These are phyloP conservation scores for Proales similis DNA, from an alignment of 1,140 invertebrate species.

Conservation along the genomic window DNA sequence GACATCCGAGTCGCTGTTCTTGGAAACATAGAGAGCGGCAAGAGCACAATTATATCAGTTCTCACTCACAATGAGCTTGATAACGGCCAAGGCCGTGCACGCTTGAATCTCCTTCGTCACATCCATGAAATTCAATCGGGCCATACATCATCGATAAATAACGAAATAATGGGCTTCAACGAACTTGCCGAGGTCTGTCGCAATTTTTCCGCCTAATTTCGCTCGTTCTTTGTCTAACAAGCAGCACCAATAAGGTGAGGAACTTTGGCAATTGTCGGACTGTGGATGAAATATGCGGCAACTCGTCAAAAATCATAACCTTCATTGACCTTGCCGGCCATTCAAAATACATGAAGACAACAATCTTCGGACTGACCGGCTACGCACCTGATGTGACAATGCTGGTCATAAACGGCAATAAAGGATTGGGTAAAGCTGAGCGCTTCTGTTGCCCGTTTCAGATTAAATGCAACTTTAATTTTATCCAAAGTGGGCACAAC, in stretches of 20 bases:
- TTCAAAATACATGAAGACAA: conserved; percentile 88
- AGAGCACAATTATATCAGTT: conserved; percentile 69
- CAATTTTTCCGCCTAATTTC: neutral
- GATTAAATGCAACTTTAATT: conserved; percentile 79
- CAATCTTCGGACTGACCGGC: conserved; percentile 82
- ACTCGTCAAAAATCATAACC: conserved; percentile 61
- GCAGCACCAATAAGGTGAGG: too few species aligned
- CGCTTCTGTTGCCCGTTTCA: neutral
- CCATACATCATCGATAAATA: conserved; percentile 86
- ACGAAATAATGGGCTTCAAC: conserved; percentile 86
- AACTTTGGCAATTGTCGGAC: conserved; percentile 67
- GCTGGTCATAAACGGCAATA: conserved; percentile 67
- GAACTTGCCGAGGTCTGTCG: conserved; percentile 50
- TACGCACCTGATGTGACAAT: conserved; percentile 90
- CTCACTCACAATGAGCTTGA: conserved; percentile 49
- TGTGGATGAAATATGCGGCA: conserved; percentile 76
- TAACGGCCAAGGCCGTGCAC: conserved; percentile 83
- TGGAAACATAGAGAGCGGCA: conserved; percentile 84
- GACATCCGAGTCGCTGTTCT: conserved; percentile 83
- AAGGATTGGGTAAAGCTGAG: conserved; percentile 46
- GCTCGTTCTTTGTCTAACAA: neutral
- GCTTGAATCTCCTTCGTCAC: conserved; percentile 89
- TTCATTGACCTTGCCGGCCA: conserved; percentile 94
- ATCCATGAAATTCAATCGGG: conserved; percentile 92
- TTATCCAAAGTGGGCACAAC: conserved; percentile 98